Conservation (phyloP, 2,113 vertebrate species). For the Octodon degus region DNA sequence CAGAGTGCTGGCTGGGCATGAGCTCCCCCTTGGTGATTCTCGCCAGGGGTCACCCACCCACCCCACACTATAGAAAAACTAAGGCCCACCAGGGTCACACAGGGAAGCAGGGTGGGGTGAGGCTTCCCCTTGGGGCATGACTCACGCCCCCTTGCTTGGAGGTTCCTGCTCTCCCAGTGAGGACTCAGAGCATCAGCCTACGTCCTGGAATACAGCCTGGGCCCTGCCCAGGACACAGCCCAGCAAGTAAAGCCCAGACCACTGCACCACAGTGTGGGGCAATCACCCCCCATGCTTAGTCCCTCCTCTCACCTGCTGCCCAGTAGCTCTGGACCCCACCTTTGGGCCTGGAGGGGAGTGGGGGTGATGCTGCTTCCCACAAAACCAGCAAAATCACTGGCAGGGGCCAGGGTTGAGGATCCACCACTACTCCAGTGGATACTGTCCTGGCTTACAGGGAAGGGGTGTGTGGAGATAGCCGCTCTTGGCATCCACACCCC, state of each 20-base stretch:
- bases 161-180: too few relatives aligned
- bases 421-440: not conserved
- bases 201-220: not conserved
- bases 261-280: not conserved
- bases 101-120: not conserved
- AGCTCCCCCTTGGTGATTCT: not conserved
- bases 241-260: not conserved
- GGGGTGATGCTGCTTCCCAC: not conserved
- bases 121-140: not conserved
- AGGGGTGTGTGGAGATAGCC: fast-evolving
- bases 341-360: not conserved
- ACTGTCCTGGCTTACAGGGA: not conserved
- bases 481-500: not conserved
- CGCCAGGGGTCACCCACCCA: not conserved
- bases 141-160: not conserved
- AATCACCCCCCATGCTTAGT: not conserved
- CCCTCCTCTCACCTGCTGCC: not conserved
- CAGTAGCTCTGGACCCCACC: not conserved
- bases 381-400: not conserved
- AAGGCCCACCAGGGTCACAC: not conserved
- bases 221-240: not conserved
- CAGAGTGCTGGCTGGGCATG: not conserved
- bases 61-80: not conserved
- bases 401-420: too few relatives aligned
- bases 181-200: not conserved